Conservation (phyloP, 2,888 invertebrate species). For the Eristalinus sepulchralis region DNA sequence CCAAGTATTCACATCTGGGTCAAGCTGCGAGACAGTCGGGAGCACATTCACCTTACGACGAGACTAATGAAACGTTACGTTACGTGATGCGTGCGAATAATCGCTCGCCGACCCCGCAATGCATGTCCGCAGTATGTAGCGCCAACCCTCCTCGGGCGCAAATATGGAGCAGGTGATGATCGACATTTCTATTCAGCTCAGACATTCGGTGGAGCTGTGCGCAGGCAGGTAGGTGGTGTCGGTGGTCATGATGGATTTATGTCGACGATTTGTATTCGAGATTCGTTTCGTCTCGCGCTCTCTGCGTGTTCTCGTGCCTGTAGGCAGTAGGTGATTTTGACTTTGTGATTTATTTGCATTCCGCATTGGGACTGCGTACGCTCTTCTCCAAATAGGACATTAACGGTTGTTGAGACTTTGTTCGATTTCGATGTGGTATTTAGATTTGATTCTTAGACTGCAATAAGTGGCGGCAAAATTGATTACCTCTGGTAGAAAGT, state of each 20-base stretch:
- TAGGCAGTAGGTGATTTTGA: slow-evolving; percentile 56
- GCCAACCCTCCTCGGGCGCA: slow-evolving; percentile 50
- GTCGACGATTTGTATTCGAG: slow-evolving; percentile 69
- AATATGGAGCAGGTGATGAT: slow-evolving; percentile 71
- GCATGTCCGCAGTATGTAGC: slow-evolving; percentile 55
- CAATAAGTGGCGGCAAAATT: neutral
- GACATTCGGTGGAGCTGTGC: slow-evolving; percentile 57
- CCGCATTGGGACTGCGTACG: slow-evolving; percentile 44
- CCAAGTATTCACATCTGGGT: slow-evolving; percentile 66
- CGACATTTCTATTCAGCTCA: slow-evolving; percentile 71
- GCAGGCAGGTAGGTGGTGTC: slow-evolving; percentile 67
- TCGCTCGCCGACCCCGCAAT: slow-evolving; percentile 36
- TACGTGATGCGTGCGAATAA: slow-evolving; percentile 71
- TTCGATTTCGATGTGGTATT: slow-evolving; percentile 29
- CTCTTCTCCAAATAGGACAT: slow-evolving; percentile 56
- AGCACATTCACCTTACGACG: slow-evolving; percentile 59
- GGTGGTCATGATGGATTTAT: slow-evolving; percentile 70
- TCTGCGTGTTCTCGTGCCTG: slow-evolving; percentile 55
- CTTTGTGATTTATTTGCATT: slow-evolving; percentile 69
- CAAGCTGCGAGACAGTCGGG: slow-evolving; percentile 55
- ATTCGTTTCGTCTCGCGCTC: slow-evolving; percentile 65
- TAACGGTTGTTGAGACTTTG: slow-evolving; percentile 64
- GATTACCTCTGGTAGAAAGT: neutral
- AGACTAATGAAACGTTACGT: slow-evolving; percentile 69
- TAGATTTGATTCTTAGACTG: slow-evolving; percentile 1